Evolutionary conservation across 2,113 vertebrate genomes (phyloP), one percentile per base, ranked within the genome.

Genomic region (Bagarius yarrelli): DNA sequence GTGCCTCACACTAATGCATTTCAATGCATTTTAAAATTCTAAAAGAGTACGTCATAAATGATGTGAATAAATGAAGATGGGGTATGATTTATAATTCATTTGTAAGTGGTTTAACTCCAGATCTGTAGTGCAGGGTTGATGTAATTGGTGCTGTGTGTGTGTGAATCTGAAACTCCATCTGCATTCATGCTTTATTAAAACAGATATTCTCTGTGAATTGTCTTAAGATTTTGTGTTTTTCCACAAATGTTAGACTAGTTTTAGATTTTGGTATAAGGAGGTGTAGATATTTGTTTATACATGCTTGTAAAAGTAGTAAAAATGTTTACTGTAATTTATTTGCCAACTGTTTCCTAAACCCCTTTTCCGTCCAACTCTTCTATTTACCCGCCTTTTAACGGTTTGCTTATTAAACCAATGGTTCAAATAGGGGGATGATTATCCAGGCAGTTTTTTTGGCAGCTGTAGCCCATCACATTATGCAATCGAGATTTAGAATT

Each of bases 161-260:
- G n/a, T 83, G 11, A 72, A 73, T 84, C 60, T 82, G 34, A 76
- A 55, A 30, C 61, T 53, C 71, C 63, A 69, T 82, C 81, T 81
- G 81, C 57, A 83, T 81, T 83, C 75, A 83, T 78, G 81, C 74
- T 85, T 78, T 74, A 83, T 85, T 83, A 85, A 85, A 85, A 69
- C 80, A 78, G 80, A 85, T 85, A 81, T 82, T 83, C 64, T 80
- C 75, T 85, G 78, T 83, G 70, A 47, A 32, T 72, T n/a, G 8
- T 59, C 15, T 59, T 56, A 57, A 30, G 32, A 23, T 18, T 72
- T 50, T 71, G 15, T 74, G 15, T 76, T 63, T 61, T 71, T 71
- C 34, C 36, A 19, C 27, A 83, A 47, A 52, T 78, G 50, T 53
- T 53, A 53, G 59, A 61, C 50, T 11, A 32, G 27, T 73, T 73